A percentile compares a stretch with the other conserved stretches of the same genome.
These are phyloP conservation scores for Uromys caudimaculatus DNA, from an alignment of 2,797 vertebrate genomes.

Conservation along the genomic window DNA sequence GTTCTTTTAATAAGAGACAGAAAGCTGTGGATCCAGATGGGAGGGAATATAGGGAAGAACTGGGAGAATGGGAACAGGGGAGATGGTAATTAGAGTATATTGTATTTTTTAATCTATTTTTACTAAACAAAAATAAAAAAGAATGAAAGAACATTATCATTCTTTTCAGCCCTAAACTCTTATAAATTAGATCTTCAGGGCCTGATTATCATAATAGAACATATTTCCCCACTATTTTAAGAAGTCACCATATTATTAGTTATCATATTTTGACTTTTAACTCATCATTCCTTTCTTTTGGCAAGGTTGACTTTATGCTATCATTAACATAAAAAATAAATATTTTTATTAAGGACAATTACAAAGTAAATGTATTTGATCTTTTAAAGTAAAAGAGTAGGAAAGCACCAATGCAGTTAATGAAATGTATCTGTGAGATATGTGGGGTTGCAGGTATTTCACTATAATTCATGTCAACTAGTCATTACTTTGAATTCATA, in stretches of 20 bases:
- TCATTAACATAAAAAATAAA: slow-evolving; percentile 15
- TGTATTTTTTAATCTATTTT: neutral
- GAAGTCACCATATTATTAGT: neutral
- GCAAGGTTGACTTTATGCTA: neutral
- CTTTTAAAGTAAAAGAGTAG: neutral
- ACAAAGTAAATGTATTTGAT: neutral
- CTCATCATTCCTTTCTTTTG: neutral
- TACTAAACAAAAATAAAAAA: neutral
- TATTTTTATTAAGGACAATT: neutral
- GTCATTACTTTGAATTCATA: slow-evolving; percentile 22
- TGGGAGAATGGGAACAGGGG: neutral
- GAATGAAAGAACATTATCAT: neutral
- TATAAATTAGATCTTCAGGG: neutral
- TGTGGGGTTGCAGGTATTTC: neutral
- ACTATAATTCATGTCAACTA: neutral
- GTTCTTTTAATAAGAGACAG: neutral
- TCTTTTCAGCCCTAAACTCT: neutral
- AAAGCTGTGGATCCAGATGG: neutral
- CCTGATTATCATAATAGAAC: neutral
- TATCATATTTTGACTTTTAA: slow-evolving; percentile 4
- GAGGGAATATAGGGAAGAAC: no score
- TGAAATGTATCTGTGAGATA: neutral
- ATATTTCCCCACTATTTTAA: slow-evolving; percentile 17
- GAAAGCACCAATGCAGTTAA: neutral
- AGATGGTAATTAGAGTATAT: no score